These are phyloP conservation scores for Cistogaster globosa DNA, from an alignment of 2,888 invertebrate species.

Conservation along the genomic window DNA sequence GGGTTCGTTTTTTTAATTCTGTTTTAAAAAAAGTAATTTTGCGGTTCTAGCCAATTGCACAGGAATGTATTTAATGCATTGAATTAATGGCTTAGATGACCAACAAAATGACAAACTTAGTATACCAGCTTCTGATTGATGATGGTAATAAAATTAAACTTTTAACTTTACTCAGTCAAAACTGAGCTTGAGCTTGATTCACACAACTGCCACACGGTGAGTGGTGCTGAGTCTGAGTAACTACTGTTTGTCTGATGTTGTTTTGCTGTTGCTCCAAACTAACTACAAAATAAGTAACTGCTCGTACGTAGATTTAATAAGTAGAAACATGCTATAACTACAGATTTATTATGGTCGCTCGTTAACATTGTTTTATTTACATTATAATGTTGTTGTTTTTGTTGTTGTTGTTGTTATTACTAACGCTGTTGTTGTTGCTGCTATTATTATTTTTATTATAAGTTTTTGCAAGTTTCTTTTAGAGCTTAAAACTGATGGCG, in stretches of 20 bases:
- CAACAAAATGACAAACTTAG: not conserved
- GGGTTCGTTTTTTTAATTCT: too few relatives aligned
- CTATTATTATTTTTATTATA: constrained; percentile 33
- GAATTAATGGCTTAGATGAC: not conserved
- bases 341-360: constrained; percentile 40
- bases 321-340: constrained; percentile 32
- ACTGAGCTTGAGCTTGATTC: constrained; percentile 31
- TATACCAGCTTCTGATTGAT: not conserved
- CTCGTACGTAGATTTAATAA: constrained; percentile 39
- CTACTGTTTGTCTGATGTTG: constrained; percentile 40
- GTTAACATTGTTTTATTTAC: constrained; percentile 6
- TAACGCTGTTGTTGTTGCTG: not conserved
- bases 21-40: too few relatives aligned
- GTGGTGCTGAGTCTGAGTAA: constrained; percentile 21
- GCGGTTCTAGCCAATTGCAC: too few relatives aligned
- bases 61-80: too few relatives aligned
- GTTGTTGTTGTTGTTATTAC: constrained; percentile 29
- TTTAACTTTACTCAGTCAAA: constrained; percentile 31
- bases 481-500: constrained; percentile 81
- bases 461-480: constrained; percentile 59
- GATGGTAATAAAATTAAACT: constrained; percentile 2
- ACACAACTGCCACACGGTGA: constrained; percentile 12
- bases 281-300: constrained; percentile 44
- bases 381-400: not conserved
- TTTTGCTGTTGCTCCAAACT: constrained; percentile 26